These are phyloP conservation scores for Parambassis ranga DNA, from an alignment of 2,797 vertebrate genomes.

Conservation along the genomic window DNA sequence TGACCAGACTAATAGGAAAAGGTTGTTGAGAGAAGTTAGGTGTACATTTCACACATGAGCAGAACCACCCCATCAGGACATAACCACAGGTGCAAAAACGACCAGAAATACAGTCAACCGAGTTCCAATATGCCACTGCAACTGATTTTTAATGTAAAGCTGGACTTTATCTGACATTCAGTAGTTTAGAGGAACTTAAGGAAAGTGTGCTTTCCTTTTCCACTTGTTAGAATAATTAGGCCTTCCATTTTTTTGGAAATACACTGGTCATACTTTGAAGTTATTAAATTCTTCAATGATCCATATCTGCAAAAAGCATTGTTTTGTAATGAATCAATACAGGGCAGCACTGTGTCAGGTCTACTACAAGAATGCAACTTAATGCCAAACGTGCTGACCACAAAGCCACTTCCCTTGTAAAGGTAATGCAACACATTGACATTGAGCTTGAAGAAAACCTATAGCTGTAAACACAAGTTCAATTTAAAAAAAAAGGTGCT, in stretches of 20 bases:
- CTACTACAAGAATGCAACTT: slow-evolving; percentile 5
- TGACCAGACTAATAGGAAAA: background rate
- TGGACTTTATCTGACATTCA: background rate
- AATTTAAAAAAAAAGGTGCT: too few relatives aligned
- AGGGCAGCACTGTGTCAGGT: slow-evolving; percentile 40
- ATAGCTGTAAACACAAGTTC: too few relatives aligned
- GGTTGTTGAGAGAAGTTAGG: slow-evolving; percentile 2
- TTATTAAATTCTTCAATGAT: background rate
- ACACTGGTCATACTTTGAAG: background rate
- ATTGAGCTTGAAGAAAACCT: too few relatives aligned
- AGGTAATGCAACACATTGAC: background rate
- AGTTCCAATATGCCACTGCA: background rate
- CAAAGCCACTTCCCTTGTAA: background rate
- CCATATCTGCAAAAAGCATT: background rate
- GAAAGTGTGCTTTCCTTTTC: background rate
- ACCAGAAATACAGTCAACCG: background rate
- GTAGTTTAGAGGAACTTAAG: background rate
- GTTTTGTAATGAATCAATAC: slow-evolving; percentile 26
- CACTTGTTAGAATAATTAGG: background rate
- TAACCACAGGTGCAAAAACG: background rate
- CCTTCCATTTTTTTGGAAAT: background rate
- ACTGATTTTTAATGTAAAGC: background rate
- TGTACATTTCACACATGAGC: slow-evolving; percentile 3
- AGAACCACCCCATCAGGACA: background rate
- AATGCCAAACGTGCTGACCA: slow-evolving; percentile 10